Evolutionary conservation across 2,888 invertebrate genomes (phyloP), one percentile per base, ranked within the genome.

Genomic region (Zygogramma bicolorata): DNA sequence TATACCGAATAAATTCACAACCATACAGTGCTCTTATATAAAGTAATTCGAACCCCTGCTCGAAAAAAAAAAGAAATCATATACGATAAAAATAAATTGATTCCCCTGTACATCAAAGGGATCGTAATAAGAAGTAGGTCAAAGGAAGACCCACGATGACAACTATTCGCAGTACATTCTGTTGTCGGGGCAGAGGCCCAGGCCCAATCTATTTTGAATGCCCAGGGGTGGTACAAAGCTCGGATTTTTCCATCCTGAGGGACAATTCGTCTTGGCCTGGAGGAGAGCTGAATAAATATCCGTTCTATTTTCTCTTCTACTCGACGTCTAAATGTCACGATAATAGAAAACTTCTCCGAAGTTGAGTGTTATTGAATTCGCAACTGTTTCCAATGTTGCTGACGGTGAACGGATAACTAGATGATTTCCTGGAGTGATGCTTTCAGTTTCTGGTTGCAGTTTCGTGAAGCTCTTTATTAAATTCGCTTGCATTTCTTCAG

Each of bases 221-320:
- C 83, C 83, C 82, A 79, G 77, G 82, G 82, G 83, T 81, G 76
- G 79, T 76, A 73, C 77, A 73, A 71, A 79, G 80, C 80, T 75
- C 71, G 81, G 81, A 82, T 82, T 83, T 80, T 81, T 81, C 76
- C 77, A 79, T 82, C 82, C 82, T 83, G 76, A 75, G 81, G 80
- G 81, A 79, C 80, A 78, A 81, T 81, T 78, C 82, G 78, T 82
- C 81, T 82, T 81, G 79, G 77, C 79, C 77, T 73, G 72, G 75
- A 75, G 80, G 78, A 79, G 78, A 83, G 77, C 79, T 81, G 82
- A 82, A 83, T 82, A 82, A 83, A 82, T 82, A 83, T 82, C 81
- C 80, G 80, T 81, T 79, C 82, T 81, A 82, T 82, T 82, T 82
- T 81, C 77, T 78, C 75, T 79, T 75, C 71, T 65, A 74, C 72